These are phyloP conservation scores for Bombus terrestris DNA, from an alignment of 1,140 invertebrate species.

Conservation along the genomic window DNA sequence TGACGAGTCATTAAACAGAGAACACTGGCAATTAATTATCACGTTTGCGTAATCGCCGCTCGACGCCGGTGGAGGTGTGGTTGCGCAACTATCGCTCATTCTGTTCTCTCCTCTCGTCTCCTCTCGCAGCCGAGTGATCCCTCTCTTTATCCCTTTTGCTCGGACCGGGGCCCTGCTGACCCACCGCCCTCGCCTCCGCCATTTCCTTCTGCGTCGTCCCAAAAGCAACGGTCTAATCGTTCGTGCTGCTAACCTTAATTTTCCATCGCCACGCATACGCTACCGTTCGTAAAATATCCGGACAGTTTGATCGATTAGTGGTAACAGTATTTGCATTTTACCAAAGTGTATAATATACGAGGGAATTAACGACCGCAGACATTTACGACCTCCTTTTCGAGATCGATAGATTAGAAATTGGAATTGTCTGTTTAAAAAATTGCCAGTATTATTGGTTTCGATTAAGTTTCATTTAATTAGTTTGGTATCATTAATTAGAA, in stretches of 20 bases:
- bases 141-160: constrained; percentile 5
- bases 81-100: constrained; percentile 76
- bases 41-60: constrained; percentile 77
- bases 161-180: constrained; percentile 23
- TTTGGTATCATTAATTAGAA: too few relatives aligned
- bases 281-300: not conserved
- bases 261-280: constrained; percentile 1
- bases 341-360: not conserved
- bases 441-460: not conserved
- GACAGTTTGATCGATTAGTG: not conserved
- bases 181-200: constrained; percentile 14
- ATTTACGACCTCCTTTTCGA: too few relatives aligned
- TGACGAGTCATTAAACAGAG: constrained; percentile 77
- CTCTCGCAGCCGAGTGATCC: constrained; percentile 10
- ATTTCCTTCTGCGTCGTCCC: constrained; percentile 21
- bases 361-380: not conserved
- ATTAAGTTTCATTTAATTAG: not conserved
- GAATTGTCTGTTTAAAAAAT: not conserved
- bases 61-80: constrained; percentile 63
- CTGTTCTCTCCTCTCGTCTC: constrained; percentile 53
- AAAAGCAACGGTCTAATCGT: constrained; percentile 29
- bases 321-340: not conserved
- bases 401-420: not conserved
- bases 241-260: constrained; percentile 56
- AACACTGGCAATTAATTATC: constrained; percentile 80